Evolutionary conservation across 2,113 vertebrate genomes (phyloP).

Genomic region (Nycticorax nycticorax): DNA sequence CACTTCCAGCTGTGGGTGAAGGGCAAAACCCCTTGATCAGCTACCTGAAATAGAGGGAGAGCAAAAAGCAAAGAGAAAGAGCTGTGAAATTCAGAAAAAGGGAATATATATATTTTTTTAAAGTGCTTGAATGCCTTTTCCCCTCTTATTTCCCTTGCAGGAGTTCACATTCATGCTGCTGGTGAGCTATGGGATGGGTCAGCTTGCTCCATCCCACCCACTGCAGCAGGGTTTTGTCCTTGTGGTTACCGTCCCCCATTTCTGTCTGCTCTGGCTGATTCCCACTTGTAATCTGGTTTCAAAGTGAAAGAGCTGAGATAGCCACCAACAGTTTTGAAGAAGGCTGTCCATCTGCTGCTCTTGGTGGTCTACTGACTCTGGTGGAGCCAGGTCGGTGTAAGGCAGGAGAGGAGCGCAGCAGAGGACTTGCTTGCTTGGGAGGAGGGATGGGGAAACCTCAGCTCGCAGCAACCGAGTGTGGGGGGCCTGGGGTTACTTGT

Average conservation of each 20-base stretch:
- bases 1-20: neutral
- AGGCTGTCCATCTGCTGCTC: neutral
- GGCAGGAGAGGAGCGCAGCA: neutral
- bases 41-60: neutral
- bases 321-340: neutral
- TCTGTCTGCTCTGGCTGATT: neutral
- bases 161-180: neutral
- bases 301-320: neutral
- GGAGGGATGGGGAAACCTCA: neutral
- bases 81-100: neutral
- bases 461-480: rapidly evolving
- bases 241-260: neutral
- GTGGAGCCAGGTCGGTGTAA: neutral
- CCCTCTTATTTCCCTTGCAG: neutral
- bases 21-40: neutral
- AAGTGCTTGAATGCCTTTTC: neutral
- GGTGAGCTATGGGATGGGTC: neutral
- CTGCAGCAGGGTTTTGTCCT: neutral
- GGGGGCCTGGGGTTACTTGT: neutral
- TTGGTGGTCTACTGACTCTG: neutral
- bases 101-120: neutral
- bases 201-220: neutral
- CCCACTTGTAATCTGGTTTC: neutral
- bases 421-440: neutral
- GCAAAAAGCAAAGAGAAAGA: neutral